phyloP scores from a whole-genome alignment of 53 echinoderm and acorn worm genomes.

The Astropecten irregularis region DNA sequence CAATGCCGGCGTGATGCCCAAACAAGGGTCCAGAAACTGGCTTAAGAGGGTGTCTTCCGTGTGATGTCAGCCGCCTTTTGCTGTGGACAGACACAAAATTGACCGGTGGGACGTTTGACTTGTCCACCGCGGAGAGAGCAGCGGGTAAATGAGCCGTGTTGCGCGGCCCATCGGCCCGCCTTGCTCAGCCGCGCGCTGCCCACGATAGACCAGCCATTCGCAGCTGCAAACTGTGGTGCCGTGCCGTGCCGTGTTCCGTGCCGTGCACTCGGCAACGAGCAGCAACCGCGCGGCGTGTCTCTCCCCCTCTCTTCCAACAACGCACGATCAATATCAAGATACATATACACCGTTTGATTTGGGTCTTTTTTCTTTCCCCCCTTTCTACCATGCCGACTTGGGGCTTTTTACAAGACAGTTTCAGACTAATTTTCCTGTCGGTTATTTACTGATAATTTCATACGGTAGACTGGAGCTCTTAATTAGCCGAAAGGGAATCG shows the following conservation, averaged over 20 bases:
- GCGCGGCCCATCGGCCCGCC: constrained; percentile 18
- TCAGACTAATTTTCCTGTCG: constrained; percentile 61
- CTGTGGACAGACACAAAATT: constrained; percentile 1
- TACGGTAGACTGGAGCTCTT: constrained; percentile 30
- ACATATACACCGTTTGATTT: constrained; percentile 43
- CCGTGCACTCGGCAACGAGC: too few relatives aligned
- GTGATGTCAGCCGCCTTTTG: constrained; percentile 48
- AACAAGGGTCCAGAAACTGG: constrained; percentile 28
- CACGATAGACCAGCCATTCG: too few relatives aligned
- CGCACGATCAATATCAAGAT: constrained; percentile 13
- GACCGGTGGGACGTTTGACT: constrained; percentile 52
- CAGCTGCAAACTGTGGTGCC: too few relatives aligned
- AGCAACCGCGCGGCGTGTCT: too few relatives aligned
- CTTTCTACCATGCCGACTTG: constrained; percentile 24
- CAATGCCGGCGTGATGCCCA: constrained; percentile 41
- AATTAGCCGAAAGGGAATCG: constrained; percentile 40
- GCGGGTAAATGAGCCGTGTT: constrained; percentile 45
- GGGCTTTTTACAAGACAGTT: constrained; percentile 54
- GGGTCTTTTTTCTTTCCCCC: background rate
- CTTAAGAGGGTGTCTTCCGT: constrained; percentile 20
- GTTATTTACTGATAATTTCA: constrained; percentile 30
- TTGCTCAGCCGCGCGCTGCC: constrained; percentile 4
- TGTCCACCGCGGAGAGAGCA: background rate
- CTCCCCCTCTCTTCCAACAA: too few relatives aligned
- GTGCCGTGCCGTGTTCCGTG: too few relatives aligned